phyloP scores from a whole-genome alignment of 2,888 invertebrate genomes.

The Troilus luridus region DNA sequence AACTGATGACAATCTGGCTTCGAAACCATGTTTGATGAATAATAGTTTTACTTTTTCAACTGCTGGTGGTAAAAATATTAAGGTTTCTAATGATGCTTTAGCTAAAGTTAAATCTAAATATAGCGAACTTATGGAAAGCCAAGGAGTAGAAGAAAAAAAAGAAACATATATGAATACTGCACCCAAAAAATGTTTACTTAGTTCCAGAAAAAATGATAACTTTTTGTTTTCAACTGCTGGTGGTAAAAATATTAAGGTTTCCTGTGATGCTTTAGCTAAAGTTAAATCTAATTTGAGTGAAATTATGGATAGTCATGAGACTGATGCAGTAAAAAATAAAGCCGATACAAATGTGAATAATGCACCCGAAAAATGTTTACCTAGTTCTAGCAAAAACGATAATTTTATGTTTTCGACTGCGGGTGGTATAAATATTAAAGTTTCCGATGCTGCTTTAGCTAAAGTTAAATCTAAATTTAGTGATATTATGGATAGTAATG shows the following conservation, averaged over 20 bases:
- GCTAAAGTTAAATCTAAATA: slow-evolving; percentile 1
- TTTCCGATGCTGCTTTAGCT: slow-evolving; percentile 62
- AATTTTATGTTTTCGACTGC: slow-evolving; percentile 65
- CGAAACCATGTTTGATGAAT: neutral
- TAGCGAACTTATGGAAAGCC: neutral
- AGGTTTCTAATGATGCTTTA: slow-evolving; percentile 62
- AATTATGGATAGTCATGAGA: neutral
- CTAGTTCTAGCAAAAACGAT: neutral
- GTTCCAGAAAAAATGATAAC: neutral
- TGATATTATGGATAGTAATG: neutral
- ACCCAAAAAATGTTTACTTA: neutral
- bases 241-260: slow-evolving; percentile 46
- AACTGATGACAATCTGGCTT: neutral
- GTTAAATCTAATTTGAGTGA: slow-evolving; percentile 58
- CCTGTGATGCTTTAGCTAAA: slow-evolving; percentile 59
- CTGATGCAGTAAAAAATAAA: neutral
- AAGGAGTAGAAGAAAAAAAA: neutral
- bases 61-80: slow-evolving; percentile 65
- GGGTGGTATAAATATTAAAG: slow-evolving; percentile 63
- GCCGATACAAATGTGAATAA: too few species aligned
- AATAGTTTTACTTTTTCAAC: slow-evolving; percentile 64
- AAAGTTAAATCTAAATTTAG: slow-evolving; percentile 16
- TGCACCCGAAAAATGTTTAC: neutral
- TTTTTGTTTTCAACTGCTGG: slow-evolving; percentile 11
- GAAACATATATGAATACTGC: neutral